Base-by-base conservation (phyloP, 2,888 invertebrate species). In the Rhamnusium bicolor region DNA sequence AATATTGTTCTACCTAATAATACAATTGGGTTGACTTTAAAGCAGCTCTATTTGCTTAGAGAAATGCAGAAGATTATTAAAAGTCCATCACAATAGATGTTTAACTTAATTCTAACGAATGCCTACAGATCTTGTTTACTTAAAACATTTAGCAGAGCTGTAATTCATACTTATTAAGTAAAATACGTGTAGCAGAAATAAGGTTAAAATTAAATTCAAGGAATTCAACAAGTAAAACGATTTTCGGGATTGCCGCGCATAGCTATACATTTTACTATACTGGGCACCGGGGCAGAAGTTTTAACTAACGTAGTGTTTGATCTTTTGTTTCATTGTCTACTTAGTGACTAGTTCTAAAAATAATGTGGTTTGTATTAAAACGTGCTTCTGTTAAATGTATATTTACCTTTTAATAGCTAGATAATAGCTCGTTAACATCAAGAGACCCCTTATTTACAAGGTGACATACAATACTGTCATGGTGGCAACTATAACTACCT, bases 51-150 rank as follows among this genome's bases (percentile, higher is more conserved):
- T 56, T 56, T 56, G 56, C 56, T 16, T 2, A 16, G 56, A 10
- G 40, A 56, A 56, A 29, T 29, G 8, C 56, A 10, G 14, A 14
- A 29, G 56, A 56, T 56, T 65, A 53, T 53, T 29, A 49, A 65
- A 32, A 65, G 51, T 53, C 51, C 53, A 29, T 51, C 53, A 65
- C 29, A 65, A 51, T 68, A 51, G 32, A 54, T 24, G 32, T 75
- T 56, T 72, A 70, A 67, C 68, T 73, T 73, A 66, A 62, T 67
- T 61, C 71, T 69, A 69, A 73, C 62, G 58, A 58, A 61, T 70
- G 47, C 58, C 69, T 63, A 54, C 63, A 63, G 54, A 70, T 68
- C 58, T 60, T 75, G 71, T 75, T 75, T 75, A 68, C 69, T 32
- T 32, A 72, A 75, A 72, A 66, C 49, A 75, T 75, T 72, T 69